Percentiles rank a stretch among this genome's conserved stretches.
These are phyloP conservation scores for Drosophila nigricruria DNA, from an alignment of 2,888 invertebrate genomes.

Conservation along the genomic window DNA sequence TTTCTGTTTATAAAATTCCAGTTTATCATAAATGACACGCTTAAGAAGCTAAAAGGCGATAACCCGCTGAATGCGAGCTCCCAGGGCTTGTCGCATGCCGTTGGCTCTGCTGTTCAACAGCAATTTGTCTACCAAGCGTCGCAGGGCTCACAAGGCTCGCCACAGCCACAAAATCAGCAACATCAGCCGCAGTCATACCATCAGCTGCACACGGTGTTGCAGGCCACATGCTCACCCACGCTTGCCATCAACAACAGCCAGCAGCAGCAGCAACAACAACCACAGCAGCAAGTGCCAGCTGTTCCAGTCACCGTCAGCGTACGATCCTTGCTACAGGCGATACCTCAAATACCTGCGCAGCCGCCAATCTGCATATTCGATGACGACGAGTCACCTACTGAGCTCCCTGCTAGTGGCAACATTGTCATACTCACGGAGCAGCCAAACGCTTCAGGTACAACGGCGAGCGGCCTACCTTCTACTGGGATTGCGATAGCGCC, in stretches of 20 bases:
- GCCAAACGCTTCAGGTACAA: conserved; percentile 30
- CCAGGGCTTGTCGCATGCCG: conserved; percentile 60
- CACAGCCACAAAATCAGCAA: conserved; percentile 52
- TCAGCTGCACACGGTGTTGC: conserved; percentile 71
- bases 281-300: conserved; percentile 32
- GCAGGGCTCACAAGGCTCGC: conserved; percentile 51
- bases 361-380: conserved; percentile 85
- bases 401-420: conserved; percentile 67
- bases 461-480: conserved; percentile 54
- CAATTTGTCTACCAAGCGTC: conserved; percentile 57
- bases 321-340: conserved; percentile 83
- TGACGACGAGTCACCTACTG: conserved; percentile 84
- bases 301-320: conserved; percentile 68
- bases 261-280: conserved; percentile 31
- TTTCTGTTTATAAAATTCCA: conserved; percentile 40
- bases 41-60: conserved; percentile 85
- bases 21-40: conserved; percentile 85
- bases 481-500: conserved; percentile 65
- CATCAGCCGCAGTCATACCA: conserved; percentile 70
- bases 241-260: conserved; percentile 49
- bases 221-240: conserved; percentile 58
- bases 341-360: conserved; percentile 84
- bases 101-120: conserved; percentile 65
- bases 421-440: conserved; percentile 76
- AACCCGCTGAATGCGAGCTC: conserved; percentile 66